Evolutionary conservation across 2,113 vertebrate genomes (phyloP).

Genomic region (Erythrocercus mccallii): DNA sequence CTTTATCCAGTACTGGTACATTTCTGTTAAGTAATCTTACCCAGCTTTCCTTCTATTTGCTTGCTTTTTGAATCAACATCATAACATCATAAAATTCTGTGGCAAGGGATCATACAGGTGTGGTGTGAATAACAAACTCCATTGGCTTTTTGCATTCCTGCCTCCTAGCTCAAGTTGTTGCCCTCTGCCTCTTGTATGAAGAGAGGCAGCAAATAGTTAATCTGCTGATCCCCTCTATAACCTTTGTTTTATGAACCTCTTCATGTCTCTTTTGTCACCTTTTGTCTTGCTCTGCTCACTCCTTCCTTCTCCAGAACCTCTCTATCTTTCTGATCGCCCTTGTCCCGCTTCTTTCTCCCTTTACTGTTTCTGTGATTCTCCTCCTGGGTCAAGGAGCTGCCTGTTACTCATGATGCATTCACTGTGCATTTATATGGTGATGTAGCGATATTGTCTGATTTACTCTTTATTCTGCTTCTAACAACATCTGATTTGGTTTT

Average conservation of each 20-base stretch:
- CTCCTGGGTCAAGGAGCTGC: not conserved
- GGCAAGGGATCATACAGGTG: not conserved
- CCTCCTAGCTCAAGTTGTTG: not conserved
- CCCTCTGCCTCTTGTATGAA: not conserved
- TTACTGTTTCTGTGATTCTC: not conserved
- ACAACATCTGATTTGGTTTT: not conserved
- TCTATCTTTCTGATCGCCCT: not conserved
- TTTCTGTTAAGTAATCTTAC: not conserved
- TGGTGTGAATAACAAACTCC: not conserved
- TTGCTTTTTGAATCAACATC: not conserved
- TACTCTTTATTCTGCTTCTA: not conserved
- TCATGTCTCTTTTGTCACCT: not conserved
- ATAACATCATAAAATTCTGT: not conserved
- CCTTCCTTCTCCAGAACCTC: not conserved
- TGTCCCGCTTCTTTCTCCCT: not conserved
- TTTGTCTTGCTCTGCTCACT: not conserved
- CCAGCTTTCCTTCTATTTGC: not conserved
- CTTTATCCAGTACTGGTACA: not conserved
- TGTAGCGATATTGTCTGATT: not conserved
- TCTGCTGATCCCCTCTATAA: not conserved
- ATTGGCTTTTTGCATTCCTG: not conserved
- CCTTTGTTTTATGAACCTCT: not conserved
- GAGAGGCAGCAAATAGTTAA: not conserved
- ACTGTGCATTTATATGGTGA: not conserved
- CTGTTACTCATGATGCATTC: not conserved